Evolutionary conservation across 2,113 vertebrate genomes (phyloP), one percentile per base, ranked within the genome.

Genomic region (Hippocampus abdominalis): DNA sequence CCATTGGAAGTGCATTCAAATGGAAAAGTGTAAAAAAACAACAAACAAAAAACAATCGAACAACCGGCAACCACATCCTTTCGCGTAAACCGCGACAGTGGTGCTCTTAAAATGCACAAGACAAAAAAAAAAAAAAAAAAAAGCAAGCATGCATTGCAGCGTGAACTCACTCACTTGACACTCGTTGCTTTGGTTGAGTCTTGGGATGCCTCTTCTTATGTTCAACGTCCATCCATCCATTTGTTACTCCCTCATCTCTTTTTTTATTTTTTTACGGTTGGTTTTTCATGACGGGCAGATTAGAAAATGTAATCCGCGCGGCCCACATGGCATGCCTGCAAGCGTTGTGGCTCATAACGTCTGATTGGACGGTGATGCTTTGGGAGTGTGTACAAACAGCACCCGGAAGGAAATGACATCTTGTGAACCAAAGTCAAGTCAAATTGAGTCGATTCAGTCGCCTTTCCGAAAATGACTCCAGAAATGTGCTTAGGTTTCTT

Each of bases 241-340:
- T 77, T 71, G 42, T 59, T 64, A 62, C 36, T 72, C 66, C 57
- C 66, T 59, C 25, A 66, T 65, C 62, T 64, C 71, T 27, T 21
- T 67, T 67, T 51, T 70, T 32, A 68, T 69, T 39, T 25, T 66
- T 70, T 56, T 68, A 60, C 36, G 9, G 46, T 76, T 77, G 75
- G 42, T 71, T 81, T 81, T 84, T 74, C 76, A 75, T 76, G 81
- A 81, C 80, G 76, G 80, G 74, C 74, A 83, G 89, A 88, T 90
- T 88, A 88, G 16, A 46, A 40, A 44, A 73, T 76, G 63, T 90
- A 90, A 89, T 90, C 89, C 77, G 80, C 29, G 15, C 29, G 51
- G 79, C 77, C 51, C 82, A 83, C 71, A 82, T 84, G 82, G 74
- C 73, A 80, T 60, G 5, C 70, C 77, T 76, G 69, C 79, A 79